Percentiles rank a stretch among this genome's conserved stretches.
phyloP scores from a whole-genome alignment of 2,888 invertebrate genomes.

The Tryphoninae sp. region DNA sequence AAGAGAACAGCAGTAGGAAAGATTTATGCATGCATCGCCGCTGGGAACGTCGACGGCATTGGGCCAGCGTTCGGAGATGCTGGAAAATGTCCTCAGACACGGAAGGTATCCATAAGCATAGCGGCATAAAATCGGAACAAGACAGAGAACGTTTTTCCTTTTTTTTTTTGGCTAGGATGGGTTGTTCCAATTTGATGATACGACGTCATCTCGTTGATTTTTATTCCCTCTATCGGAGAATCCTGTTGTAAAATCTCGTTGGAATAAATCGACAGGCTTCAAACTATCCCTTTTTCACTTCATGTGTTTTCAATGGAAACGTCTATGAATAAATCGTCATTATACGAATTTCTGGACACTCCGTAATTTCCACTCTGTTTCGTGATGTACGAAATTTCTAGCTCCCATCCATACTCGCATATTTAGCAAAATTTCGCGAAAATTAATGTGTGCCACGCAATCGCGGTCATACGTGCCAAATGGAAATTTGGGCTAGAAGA shows the following conservation, averaged over 20 bases:
- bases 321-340: no score
- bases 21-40: background rate
- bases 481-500: constrained; percentile 29
- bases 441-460: constrained; percentile 10
- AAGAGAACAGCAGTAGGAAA: background rate
- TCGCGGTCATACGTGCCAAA: constrained; percentile 27
- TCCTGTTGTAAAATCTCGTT: background rate
- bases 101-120: background rate
- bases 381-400: no score
- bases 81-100: background rate
- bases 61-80: background rate
- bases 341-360: no score
- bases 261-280: background rate
- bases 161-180: background rate
- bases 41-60: background rate
- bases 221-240: background rate
- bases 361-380: no score
- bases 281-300: no score
- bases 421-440: constrained; percentile 36
- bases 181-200: background rate
- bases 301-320: no score
- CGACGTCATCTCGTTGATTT: background rate
- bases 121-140: background rate
- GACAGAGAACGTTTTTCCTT: background rate
- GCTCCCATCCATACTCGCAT: background rate